Evolutionary conservation across 2,797 vertebrate species (phyloP).

Genomic region (Bradypodion pumilum): DNA sequence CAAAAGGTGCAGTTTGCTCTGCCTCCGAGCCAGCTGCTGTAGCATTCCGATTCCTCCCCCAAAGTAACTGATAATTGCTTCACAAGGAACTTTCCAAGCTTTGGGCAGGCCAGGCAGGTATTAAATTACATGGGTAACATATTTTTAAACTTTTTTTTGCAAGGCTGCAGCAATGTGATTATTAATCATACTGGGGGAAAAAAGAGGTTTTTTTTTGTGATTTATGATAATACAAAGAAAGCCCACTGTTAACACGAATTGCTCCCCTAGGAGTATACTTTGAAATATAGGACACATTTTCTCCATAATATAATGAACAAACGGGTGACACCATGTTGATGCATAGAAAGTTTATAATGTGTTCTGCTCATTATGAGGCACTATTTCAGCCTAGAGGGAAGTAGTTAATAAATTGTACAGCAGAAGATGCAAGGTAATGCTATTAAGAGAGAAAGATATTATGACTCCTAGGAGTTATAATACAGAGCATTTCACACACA

Average conservation of each 20-base stretch:
- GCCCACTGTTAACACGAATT: slow-evolving; percentile 27
- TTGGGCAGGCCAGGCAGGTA: background rate
- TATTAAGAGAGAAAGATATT: background rate
- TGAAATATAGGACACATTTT: slow-evolving; percentile 30
- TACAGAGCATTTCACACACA: slow-evolving; percentile 23
- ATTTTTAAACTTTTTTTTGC: slow-evolving; percentile 16
- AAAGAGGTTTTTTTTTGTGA: slow-evolving; percentile 23
- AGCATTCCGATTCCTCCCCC: background rate
- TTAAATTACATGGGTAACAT: slow-evolving; percentile 14
- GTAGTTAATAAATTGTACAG: background rate
- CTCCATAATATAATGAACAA: slow-evolving; percentile 16
- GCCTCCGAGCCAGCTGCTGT: background rate
- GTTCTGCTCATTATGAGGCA: slow-evolving; percentile 30
- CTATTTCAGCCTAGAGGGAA: slow-evolving; percentile 31
- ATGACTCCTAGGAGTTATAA: slow-evolving; percentile 18
- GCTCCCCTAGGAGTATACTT: background rate
- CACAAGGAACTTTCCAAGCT: background rate
- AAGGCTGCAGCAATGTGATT: slow-evolving; percentile 30
- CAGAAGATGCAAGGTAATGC: slow-evolving; percentile 26
- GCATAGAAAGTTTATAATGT: slow-evolving; percentile 11
- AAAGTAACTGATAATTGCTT: background rate
- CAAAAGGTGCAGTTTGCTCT: background rate
- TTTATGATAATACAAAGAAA: slow-evolving; percentile 38
- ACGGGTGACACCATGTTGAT: slow-evolving; percentile 2
- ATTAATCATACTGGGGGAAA: slow-evolving; percentile 21